A percentile compares a stretch with the other conserved stretches of the same genome.
Evolutionary conservation across 2,888 invertebrate genomes (phyloP).

Genomic region (Lottia gigantea): DNA sequence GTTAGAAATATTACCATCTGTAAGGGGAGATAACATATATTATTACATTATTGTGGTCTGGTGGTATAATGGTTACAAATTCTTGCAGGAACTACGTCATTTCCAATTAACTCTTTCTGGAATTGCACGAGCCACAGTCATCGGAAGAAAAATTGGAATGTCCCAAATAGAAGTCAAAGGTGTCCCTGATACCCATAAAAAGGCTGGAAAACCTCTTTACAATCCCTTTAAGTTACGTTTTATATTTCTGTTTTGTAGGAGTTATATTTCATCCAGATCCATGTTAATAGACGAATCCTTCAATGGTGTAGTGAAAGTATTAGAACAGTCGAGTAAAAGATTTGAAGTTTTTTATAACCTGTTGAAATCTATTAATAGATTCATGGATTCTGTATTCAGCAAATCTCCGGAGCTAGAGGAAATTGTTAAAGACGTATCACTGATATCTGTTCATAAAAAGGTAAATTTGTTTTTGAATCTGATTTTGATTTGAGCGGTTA

Average conservation of each 20-base stretch:
- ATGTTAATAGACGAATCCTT: background rate
- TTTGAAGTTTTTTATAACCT: constrained; percentile 29
- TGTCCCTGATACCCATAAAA: no score
- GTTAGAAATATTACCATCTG: no score
- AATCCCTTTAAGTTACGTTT: no score
- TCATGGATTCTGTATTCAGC: background rate
- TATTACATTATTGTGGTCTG: no score
- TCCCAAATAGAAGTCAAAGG: no score
- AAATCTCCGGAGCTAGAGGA: constrained; percentile 1
- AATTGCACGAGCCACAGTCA: no score
- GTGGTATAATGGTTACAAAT: no score
- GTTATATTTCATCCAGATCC: background rate
- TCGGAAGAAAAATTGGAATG: no score
- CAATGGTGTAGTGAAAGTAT: constrained; percentile 4
- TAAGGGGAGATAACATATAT: no score
- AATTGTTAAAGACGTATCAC: background rate
- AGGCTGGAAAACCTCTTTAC: no score
- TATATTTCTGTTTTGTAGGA: background rate
- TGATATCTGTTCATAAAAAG: constrained; percentile 16
- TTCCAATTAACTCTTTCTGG: no score
- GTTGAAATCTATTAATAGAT: constrained; percentile 13
- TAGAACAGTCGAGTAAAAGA: constrained; percentile 29
- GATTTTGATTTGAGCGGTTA: background rate
- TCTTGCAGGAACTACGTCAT: no score
- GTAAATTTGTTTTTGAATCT: background rate